A percentile compares a stretch with the other conserved stretches of the same genome.
Evolutionary conservation across 2,113 vertebrate genomes (phyloP).

Genomic region (Anoplopoma fimbria): DNA sequence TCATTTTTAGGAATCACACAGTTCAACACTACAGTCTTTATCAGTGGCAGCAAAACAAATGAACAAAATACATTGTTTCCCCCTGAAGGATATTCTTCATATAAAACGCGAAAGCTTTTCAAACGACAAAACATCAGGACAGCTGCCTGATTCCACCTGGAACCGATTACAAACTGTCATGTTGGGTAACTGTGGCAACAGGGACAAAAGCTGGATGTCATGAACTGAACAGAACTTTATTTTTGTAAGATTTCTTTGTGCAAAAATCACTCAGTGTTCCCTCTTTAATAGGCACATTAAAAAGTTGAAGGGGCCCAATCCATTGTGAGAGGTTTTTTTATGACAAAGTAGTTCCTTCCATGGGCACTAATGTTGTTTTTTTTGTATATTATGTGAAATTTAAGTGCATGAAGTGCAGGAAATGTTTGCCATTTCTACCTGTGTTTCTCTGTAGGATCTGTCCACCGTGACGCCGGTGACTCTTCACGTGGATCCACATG

Average conservation of each 20-base stretch:
- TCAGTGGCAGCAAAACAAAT: too few relatives aligned
- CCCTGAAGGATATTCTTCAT: not conserved
- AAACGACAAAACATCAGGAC: not conserved
- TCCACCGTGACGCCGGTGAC: slow-evolving; percentile 93
- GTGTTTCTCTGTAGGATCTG: slow-evolving; percentile 87
- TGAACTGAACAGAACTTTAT: slow-evolving; percentile 4
- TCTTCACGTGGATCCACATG: slow-evolving; percentile 93
- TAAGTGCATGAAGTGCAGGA: not conserved
- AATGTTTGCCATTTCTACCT: not conserved
- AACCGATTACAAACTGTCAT: slow-evolving; percentile 34
- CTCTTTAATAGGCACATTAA: not conserved
- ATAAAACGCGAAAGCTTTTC: not conserved
- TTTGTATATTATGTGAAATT: not conserved
- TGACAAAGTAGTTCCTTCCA: too few relatives aligned
- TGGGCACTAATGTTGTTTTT: not conserved
- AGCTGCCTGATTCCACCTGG: not conserved
- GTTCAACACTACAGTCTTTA: too few relatives aligned
- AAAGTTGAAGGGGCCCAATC: not conserved
- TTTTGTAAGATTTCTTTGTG: not conserved
- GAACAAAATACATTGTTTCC: too few relatives aligned
- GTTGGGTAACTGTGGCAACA: slow-evolving; percentile 22
- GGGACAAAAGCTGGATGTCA: slow-evolving; percentile 4
- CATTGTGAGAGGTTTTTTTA: not conserved
- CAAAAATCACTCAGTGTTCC: not conserved
- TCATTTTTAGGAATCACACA: too few relatives aligned